A percentile compares a stretch with the other conserved stretches of the same genome.
phyloP scores from a whole-genome alignment of 35 echinoderm and acorn worm species.

The Chiridota heheva region DNA sequence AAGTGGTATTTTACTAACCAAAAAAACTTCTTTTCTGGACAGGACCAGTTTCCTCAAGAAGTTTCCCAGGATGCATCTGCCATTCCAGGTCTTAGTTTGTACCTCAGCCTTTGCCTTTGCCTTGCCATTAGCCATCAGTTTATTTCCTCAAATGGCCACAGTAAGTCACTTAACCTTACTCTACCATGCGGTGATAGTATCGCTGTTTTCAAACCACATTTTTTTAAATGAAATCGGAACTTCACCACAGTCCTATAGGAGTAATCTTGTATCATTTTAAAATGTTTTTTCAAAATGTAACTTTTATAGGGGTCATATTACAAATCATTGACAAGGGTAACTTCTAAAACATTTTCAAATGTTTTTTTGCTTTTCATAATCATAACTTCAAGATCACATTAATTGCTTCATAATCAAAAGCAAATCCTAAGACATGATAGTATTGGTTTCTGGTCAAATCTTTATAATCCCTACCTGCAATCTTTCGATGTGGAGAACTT shows the following conservation, averaged over 20 bases:
- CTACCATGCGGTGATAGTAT: too few relatives aligned
- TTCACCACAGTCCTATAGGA: neutral
- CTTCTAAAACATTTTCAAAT: too few relatives aligned
- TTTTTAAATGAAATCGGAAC: neutral
- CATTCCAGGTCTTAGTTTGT: constrained; percentile 66
- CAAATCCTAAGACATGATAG: too few relatives aligned
- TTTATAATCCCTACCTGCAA: too few relatives aligned
- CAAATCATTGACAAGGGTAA: neutral
- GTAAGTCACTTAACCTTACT: constrained; percentile 31
- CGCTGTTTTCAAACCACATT: neutral
- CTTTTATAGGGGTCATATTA: neutral
- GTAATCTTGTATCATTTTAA: neutral
- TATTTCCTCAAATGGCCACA: constrained; percentile 87
- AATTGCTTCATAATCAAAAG: too few relatives aligned
- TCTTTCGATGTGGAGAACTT: too few relatives aligned
- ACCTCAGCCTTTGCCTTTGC: constrained; percentile 94
- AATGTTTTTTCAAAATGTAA: neutral
- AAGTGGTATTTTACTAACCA: too few relatives aligned
- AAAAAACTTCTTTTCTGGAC: too few relatives aligned
- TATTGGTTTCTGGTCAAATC: too few relatives aligned
- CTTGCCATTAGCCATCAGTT: constrained; percentile 86
- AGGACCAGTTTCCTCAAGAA: constrained; percentile 83
- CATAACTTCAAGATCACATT: too few relatives aligned
- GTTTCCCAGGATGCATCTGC: constrained; percentile 69
- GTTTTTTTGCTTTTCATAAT: too few relatives aligned